Percentiles rank a stretch among this genome's conserved stretches.
These are phyloP conservation scores for Catocala nupta DNA, from an alignment of 2,888 invertebrate species.

Conservation along the genomic window DNA sequence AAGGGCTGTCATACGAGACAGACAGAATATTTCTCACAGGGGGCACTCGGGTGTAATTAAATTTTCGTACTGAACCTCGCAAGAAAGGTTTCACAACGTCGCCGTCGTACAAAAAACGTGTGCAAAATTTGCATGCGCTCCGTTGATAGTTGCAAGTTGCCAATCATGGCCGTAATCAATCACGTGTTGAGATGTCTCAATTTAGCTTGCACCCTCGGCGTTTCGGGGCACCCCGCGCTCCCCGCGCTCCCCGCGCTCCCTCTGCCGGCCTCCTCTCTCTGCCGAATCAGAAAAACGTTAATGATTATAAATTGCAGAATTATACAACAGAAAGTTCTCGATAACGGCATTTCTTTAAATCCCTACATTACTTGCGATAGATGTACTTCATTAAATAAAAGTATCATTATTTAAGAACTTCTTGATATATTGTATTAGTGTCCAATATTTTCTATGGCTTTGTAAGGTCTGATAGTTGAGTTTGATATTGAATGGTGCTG, in stretches of 20 bases:
- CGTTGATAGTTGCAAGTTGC: slow-evolving; percentile 73
- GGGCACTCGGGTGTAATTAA: slow-evolving; percentile 73
- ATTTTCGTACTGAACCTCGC: slow-evolving; percentile 64
- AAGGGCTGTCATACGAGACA: slow-evolving; percentile 83
- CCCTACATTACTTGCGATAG: slow-evolving; percentile 56
- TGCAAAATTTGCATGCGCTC: slow-evolving; percentile 71
- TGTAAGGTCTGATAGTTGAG: too few species aligned
- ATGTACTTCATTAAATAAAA: slow-evolving; percentile 45
- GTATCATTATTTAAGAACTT: slow-evolving; percentile 6
- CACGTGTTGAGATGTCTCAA: slow-evolving; percentile 83
- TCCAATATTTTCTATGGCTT: too few species aligned
- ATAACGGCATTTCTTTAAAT: slow-evolving; percentile 69
- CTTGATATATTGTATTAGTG: too few species aligned
- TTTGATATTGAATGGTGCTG: neutral
- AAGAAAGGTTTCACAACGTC: slow-evolving; percentile 63
- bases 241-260: slow-evolving; percentile 42
- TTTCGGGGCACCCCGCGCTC: slow-evolving; percentile 35
- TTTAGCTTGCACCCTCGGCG: slow-evolving; percentile 75
- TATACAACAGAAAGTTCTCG: slow-evolving; percentile 71
- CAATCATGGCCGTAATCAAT: slow-evolving; percentile 82
- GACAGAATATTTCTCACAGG: slow-evolving; percentile 76
- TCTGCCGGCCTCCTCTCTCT: slow-evolving; percentile 55
- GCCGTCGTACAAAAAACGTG: slow-evolving; percentile 61
- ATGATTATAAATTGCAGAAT: slow-evolving; percentile 83
- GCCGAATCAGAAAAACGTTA: slow-evolving; percentile 73